Evolutionary conservation across 2,113 vertebrate species (phyloP).

Genomic region (Sula dactylatra): DNA sequence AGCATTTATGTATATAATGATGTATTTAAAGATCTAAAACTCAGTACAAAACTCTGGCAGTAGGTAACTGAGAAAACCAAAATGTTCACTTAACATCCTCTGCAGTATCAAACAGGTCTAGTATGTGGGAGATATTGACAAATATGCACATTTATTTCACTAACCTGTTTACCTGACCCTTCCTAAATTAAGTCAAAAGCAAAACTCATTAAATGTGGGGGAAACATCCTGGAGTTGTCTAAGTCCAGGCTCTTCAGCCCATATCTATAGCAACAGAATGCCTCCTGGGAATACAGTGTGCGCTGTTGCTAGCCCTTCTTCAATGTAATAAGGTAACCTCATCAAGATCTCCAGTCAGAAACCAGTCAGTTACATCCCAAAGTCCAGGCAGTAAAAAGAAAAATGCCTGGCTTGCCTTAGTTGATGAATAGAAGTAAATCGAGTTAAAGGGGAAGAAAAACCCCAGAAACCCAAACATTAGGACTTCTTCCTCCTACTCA

Average conservation of each 20-base stretch:
- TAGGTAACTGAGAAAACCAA: not conserved
- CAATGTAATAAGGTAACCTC: not conserved
- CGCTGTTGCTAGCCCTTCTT: not conserved
- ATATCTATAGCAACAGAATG: not conserved
- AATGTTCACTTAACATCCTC: not conserved
- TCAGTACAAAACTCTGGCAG: not conserved
- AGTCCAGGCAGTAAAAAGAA: not conserved
- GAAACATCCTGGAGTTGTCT: not conserved
- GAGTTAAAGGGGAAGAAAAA: not conserved
- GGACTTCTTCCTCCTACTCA: not conserved
- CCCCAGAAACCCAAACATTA: not conserved
- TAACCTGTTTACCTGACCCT: not conserved
- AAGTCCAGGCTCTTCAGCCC: not conserved
- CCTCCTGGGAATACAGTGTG: not conserved
- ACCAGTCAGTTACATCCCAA: conserved; percentile 1
- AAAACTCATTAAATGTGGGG: not conserved
- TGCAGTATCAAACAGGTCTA: not conserved
- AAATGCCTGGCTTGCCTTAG: not conserved
- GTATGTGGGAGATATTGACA: not conserved
- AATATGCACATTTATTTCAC: not conserved
- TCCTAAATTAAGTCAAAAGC: not conserved
- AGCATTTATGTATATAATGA: not conserved
- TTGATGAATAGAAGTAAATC: not conserved
- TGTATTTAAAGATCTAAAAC: not conserved
- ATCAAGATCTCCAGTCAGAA: not conserved